Evolutionary conservation across 1,140 invertebrate genomes (phyloP), one percentile per base, ranked within the genome.

Genomic region (Melipona quadrifasciata): DNA sequence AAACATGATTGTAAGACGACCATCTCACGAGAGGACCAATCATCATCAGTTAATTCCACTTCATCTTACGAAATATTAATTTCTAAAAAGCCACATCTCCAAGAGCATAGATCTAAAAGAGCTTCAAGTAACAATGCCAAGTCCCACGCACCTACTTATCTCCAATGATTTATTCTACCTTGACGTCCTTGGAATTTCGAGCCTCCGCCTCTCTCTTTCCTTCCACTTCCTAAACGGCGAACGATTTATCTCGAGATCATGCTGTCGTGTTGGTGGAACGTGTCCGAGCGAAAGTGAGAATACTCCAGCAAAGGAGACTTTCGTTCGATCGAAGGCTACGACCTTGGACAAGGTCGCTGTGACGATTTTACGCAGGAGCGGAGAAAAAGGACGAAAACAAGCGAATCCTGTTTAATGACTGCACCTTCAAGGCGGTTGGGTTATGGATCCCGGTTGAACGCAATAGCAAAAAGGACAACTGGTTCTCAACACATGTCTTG

Each of bases 361-460:
- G n/a, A 61, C 19, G 64, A 67, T 67, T 61, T 51, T 3, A 27
- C 17, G 82, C 1, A 39, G 39, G 2, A 27, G 17, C 16, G 10
- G 19, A 31, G 70, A 87, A 89, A 80, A 87, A 73, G 55, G 70
- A 51, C 47, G 80, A 80, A 81, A 90, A 86, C 80, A 12, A 51
- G 19, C 57, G 51, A 39, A 80, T n/a, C 47, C 71, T 70, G 83
- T 68, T 61, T 57, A 57, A 61, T 70, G 82, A 79, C 61, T 73
- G 70, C 57, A 76, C 14, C 51, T 86, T 89, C 90, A 91, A 91
- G 91, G 90, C 64, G 73, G 87, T 90, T 90, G 55, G 85, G 82
- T 90, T 70, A 53, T 70, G 61, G 53, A 34, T 82, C 82, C 81
- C 67, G 57, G 67, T 85, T 71, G 76, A 57, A 78, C n/a, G 67